These are phyloP conservation scores for Synanceia verrucosa DNA, from an alignment of 2,797 vertebrate genomes.

Conservation along the genomic window DNA sequence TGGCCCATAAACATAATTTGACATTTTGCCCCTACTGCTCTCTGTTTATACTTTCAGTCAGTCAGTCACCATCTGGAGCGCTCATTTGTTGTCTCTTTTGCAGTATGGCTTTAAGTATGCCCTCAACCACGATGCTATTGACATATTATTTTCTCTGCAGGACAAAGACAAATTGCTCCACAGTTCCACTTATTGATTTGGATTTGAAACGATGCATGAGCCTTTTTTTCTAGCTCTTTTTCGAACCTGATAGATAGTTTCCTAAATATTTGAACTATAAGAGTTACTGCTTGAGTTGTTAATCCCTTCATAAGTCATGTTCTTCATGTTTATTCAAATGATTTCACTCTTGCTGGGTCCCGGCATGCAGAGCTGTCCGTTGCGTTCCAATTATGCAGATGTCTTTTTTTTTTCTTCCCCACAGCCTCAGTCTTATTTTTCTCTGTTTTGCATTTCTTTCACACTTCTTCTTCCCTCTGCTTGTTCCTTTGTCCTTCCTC, in stretches of 20 bases:
- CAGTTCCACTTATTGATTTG: neutral
- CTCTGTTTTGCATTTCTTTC: slow-evolving; percentile 18
- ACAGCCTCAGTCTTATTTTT: slow-evolving; percentile 4
- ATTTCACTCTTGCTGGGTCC: neutral
- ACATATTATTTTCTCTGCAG: slow-evolving; percentile 1
- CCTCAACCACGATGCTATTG: neutral
- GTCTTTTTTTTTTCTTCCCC: neutral
- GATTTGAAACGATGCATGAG: neutral
- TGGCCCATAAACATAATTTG: slow-evolving; percentile 46
- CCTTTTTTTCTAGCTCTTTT: neutral
- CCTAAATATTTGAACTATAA: neutral
- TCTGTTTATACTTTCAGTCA: slow-evolving; percentile 39
- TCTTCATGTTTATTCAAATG: slow-evolving; percentile 22
- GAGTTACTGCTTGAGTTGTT: neutral
- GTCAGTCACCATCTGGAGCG: slow-evolving; percentile 11
- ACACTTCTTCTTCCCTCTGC: neutral
- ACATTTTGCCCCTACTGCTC: slow-evolving; percentile 26
- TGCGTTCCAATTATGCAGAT: slow-evolving; percentile 30
- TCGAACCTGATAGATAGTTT: neutral
- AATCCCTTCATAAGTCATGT: slow-evolving; percentile 5
- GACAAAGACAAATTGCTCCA: neutral
- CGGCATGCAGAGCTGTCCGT: neutral
- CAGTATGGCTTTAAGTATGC: neutral
- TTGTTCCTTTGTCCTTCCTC: slow-evolving; percentile 49
- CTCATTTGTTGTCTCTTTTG: neutral